A percentile compares a stretch with the other conserved stretches of the same genome.
These are phyloP conservation scores for Neoniphon sammara DNA, from an alignment of 2,797 vertebrate genomes.

Conservation along the genomic window DNA sequence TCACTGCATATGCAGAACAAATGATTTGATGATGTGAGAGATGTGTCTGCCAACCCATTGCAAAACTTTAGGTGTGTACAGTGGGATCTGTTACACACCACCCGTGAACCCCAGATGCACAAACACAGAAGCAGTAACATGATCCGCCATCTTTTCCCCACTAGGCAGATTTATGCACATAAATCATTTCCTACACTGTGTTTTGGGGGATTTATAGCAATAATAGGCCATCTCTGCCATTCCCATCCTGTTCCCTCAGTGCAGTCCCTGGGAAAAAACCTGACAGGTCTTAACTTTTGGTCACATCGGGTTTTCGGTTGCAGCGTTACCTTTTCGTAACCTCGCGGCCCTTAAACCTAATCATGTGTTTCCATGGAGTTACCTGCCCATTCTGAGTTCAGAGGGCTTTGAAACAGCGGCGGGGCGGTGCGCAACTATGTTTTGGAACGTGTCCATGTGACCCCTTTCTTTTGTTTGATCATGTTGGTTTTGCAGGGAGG, in stretches of 20 bases:
- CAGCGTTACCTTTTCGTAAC: conserved; percentile 78
- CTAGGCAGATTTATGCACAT: conserved; percentile 81
- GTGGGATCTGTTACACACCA: conserved; percentile 79
- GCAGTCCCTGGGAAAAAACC: conserved; percentile 80
- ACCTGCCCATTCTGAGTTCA: conserved; percentile 74
- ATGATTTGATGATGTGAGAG: conserved; percentile 77
- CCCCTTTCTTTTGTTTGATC: conserved; percentile 75
- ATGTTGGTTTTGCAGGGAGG: conserved; percentile 81
- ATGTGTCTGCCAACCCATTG: conserved; percentile 79
- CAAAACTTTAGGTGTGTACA: conserved; percentile 80
- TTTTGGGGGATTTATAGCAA: conserved; percentile 83
- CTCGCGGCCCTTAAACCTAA: conserved; percentile 70
- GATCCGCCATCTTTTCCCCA: conserved; percentile 78
- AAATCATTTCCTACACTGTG: conserved; percentile 85
- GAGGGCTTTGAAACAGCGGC: conserved; percentile 71
- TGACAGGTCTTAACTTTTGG: conserved; percentile 80
- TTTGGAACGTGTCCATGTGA: conserved; percentile 76
- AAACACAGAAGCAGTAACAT: conserved; percentile 81
- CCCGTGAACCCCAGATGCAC: conserved; percentile 82
- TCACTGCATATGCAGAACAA: conserved; percentile 73
- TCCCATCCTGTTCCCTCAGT: conserved; percentile 80
- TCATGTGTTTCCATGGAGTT: conserved; percentile 77
- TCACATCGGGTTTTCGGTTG: conserved; percentile 80
- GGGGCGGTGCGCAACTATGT: conserved; percentile 67
- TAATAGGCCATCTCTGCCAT: conserved; percentile 82